Base-by-base conservation (phyloP, 2,888 invertebrate genomes). In the Psylliodes chrysocephalus region DNA sequence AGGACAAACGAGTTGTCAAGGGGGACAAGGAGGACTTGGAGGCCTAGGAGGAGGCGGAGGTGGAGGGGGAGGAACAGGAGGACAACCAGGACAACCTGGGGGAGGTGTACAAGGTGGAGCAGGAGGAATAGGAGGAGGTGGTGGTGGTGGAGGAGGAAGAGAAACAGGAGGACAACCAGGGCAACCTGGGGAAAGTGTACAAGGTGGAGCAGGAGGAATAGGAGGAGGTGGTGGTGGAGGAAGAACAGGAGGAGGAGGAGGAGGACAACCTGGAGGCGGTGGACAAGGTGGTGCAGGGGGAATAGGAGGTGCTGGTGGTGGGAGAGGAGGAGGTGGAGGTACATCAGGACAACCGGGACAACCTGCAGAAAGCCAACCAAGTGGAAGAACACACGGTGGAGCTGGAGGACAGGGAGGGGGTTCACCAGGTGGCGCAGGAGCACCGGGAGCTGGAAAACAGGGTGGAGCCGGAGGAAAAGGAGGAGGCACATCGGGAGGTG, bases 211-310 rank as follows among this genome's bases (percentile, higher is more conserved):
- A 51, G 42, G 42, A 25, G 44, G 60, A n/a, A 40, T 22, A 40
- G 52, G 42, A 2, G 17, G 51, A 15, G 51, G 40, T 33, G 51
- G 42, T 6, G 17, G 51, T n/a, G 51, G 40, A 51, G 40, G 40
- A 35, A 19, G 49, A 35, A 18, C 8, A 35, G 49, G 22, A 7
- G 42, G 40, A 12, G 52, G 42, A 40, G 28, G 25, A 28, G 10
- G n/a, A 15, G 28, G 42, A 12, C 19, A 19, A 28, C 14, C 7
- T n/a, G 40, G 42, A 30, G 60, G 8, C 4, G 6, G 49, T 18
- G 52, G 60, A 22, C 19, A 7, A 8, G 60, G 60, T 3, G 60
- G 60, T 14, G 25, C 35, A 18, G 51, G 12, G 42, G 28, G 25
- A 35, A 2, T 25, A 51, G 25, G 51, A 40, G 60, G 0, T 12